Percentiles rank a stretch among this genome's conserved stretches.
Conservation (phyloP, 2,888 invertebrate genomes). For the Euplexia lucipara region DNA sequence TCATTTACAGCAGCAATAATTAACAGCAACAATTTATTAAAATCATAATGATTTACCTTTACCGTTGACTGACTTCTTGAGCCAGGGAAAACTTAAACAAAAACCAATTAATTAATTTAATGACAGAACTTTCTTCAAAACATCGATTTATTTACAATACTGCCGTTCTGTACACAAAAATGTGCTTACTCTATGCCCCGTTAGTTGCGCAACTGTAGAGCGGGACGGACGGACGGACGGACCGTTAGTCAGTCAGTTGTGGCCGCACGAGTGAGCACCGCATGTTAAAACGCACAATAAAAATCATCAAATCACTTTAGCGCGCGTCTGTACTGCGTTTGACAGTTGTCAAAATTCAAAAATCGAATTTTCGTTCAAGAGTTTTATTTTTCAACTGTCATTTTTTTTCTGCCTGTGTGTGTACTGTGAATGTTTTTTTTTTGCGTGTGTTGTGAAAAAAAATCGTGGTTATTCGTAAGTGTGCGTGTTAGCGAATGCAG, state of each 20-base stretch:
- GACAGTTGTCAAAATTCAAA: conserved; percentile 65
- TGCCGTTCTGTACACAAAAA: conserved; percentile 79
- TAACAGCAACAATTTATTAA: not conserved
- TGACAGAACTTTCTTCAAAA: conserved; percentile 40
- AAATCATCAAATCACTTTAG: conserved; percentile 66
- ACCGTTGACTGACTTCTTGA: not conserved
- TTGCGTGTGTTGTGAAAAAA: conserved; percentile 41
- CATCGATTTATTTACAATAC: conserved; percentile 51
- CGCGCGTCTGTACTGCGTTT: conserved; percentile 69
- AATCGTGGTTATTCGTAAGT: conserved; percentile 39
- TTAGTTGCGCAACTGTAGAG: conserved; percentile 88
- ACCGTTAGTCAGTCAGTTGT: conserved; percentile 83
- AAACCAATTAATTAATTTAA: conserved; percentile 28
- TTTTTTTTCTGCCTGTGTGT: conserved; percentile 5
- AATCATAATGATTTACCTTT: not conserved
- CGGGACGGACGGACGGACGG: conserved; percentile 80
- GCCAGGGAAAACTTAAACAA: conserved; percentile 28
- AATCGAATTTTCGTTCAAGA: too few species aligned
- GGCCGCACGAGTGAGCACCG: conserved; percentile 78
- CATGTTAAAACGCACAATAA: conserved; percentile 71
- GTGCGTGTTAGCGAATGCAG: conserved; percentile 57
- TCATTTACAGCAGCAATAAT: too few species aligned
- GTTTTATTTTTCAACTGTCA: not conserved
- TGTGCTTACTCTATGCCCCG: conserved; percentile 87
- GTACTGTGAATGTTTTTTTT: conserved; percentile 27